Percentiles rank a stretch among this genome's conserved stretches.
These are phyloP conservation scores for Calephelis nemesis DNA, from an alignment of 1,140 invertebrate genomes.

Conservation along the genomic window DNA sequence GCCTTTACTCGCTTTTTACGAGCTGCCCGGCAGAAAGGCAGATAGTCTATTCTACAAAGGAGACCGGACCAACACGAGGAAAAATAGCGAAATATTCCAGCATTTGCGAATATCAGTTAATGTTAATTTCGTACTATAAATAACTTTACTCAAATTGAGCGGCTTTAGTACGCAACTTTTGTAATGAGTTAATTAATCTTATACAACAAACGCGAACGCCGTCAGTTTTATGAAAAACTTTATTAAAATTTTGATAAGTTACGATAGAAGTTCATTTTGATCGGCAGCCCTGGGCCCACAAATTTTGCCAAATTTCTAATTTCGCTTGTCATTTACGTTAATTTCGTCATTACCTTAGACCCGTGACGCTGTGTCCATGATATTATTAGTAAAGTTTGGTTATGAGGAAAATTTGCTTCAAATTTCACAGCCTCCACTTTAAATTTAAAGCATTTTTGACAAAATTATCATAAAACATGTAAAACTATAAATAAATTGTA, in stretches of 20 bases:
- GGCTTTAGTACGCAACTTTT: constrained; percentile 45
- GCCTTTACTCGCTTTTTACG: too few species aligned
- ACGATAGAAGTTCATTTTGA: constrained; percentile 48
- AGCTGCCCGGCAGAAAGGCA: too few species aligned
- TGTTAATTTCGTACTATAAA: constrained; percentile 6
- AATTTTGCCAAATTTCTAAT: constrained; percentile 56
- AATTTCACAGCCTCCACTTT: constrained; percentile 16
- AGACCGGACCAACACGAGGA: too few species aligned
- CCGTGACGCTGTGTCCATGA: constrained; percentile 27
- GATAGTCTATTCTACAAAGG: too few species aligned
- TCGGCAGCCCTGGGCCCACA: constrained; percentile 44
- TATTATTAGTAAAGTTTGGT: constrained; percentile 23
- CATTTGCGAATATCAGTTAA: neutral
- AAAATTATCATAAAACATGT: neutral
- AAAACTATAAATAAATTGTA: too few species aligned
- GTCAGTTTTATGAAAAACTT: constrained; percentile 46
- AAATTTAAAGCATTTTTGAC: constrained; percentile 22
- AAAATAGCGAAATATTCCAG: neutral
- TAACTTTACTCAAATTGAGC: constrained; percentile 27
- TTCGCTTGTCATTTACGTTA: constrained; percentile 53
- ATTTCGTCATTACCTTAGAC: constrained; percentile 47
- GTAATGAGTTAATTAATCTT: constrained; percentile 55
- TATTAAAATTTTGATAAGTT: constrained; percentile 60
- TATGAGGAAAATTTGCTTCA: constrained; percentile 25
- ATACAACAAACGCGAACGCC: constrained; percentile 31